A percentile compares a stretch with the other conserved stretches of the same genome.
Evolutionary conservation across 1,140 invertebrate genomes (phyloP).

Genomic region (Aradophagus sp.): DNA sequence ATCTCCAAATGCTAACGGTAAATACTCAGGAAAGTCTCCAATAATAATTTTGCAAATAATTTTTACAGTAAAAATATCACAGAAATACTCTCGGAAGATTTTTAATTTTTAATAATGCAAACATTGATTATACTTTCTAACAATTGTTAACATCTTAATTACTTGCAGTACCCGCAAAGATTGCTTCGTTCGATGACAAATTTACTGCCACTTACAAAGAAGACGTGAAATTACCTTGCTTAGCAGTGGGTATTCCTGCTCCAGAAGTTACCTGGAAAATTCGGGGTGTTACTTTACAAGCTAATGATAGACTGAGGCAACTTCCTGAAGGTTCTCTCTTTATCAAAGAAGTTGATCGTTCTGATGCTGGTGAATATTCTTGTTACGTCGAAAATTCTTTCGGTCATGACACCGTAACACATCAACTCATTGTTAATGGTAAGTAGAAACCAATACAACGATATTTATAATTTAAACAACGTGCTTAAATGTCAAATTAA

Average conservation of each 20-base stretch:
- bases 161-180: conserved; percentile 89
- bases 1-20: conserved; percentile 87
- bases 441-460: too few relatives aligned
- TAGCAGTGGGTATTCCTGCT: conserved; percentile 90
- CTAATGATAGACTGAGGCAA: conserved; percentile 86
- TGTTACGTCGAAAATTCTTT: conserved; percentile 95
- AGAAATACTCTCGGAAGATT: too few relatives aligned
- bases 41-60: too few relatives aligned
- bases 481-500: conserved; percentile 1
- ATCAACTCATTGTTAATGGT: conserved; percentile 91
- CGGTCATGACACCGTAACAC: conserved; percentile 93
- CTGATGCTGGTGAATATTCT: conserved; percentile 92
- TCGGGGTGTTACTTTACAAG: conserved; percentile 79
- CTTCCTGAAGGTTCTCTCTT: conserved; percentile 91
- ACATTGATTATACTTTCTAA: too few relatives aligned
- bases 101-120: too few relatives aligned
- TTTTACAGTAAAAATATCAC: too few relatives aligned
- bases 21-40: background rate
- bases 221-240: conserved; percentile 91
- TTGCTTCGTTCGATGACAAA: conserved; percentile 92
- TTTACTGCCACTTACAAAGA: conserved; percentile 93
- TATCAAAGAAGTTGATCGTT: conserved; percentile 90
- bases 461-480: too few relatives aligned
- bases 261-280: conserved; percentile 93
- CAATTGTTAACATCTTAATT: background rate